These are phyloP conservation scores for Procambarus clarkii DNA, from an alignment of 1,140 invertebrate species.

Conservation along the genomic window DNA sequence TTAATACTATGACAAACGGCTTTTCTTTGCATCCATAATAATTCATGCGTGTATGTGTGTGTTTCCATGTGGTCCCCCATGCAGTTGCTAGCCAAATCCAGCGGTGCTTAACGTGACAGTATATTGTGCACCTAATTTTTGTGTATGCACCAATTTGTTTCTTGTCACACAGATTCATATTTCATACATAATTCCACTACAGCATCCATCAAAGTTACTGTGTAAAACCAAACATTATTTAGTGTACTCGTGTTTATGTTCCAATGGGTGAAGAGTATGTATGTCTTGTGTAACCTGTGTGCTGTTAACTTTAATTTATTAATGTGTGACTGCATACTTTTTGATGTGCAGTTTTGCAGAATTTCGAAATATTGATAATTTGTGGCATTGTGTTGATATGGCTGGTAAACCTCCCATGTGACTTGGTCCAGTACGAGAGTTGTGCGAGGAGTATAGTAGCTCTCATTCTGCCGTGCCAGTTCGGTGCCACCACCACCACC, in stretches of 20 bases:
- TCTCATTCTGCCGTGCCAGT: slow-evolving; percentile 18
- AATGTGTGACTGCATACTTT: not conserved
- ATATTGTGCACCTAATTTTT: too few relatives aligned
- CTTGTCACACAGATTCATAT: not conserved
- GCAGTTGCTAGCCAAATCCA: too few relatives aligned
- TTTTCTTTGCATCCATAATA: too few relatives aligned
- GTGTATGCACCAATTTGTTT: too few relatives aligned
- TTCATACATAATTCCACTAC: not conserved
- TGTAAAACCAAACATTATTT: not conserved
- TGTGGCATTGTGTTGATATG: too few relatives aligned
- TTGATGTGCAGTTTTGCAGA: not conserved
- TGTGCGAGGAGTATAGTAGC: not conserved
- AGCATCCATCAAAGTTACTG: not conserved
- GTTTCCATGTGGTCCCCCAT: too few relatives aligned
- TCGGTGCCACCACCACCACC: slow-evolving; percentile 29
- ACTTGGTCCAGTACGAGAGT: too few relatives aligned
- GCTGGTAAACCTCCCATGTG: too few relatives aligned
- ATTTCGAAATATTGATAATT: not conserved
- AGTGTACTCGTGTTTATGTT: not conserved
- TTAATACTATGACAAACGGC: too few relatives aligned
- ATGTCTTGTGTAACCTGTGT: not conserved
- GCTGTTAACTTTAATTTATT: not conserved
- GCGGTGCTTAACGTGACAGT: too few relatives aligned
- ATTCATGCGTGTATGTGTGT: too few relatives aligned
- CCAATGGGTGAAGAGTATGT: not conserved